phyloP scores from a whole-genome alignment of 2,113 vertebrate genomes.

The Gila orcuttii region DNA sequence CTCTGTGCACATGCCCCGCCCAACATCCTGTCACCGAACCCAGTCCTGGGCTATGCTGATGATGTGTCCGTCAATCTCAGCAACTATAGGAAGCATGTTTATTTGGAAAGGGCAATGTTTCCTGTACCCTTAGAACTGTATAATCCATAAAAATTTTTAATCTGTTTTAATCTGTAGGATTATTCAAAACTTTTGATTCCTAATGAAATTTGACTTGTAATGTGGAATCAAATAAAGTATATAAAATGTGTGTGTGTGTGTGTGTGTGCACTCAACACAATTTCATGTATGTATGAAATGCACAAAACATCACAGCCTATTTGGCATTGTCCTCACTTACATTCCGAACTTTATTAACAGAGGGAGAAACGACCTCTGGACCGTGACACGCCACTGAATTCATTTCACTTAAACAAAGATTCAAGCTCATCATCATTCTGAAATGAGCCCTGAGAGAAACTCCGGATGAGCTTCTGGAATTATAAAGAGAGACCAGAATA shows the following conservation, averaged over 20 bases:
- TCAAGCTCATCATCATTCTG: slow-evolving; percentile 11
- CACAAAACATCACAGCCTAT: neutral
- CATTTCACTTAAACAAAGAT: slow-evolving; percentile 32
- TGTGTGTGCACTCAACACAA: neutral
- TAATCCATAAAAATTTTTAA: too few relatives aligned
- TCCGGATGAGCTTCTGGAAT: slow-evolving; percentile 20
- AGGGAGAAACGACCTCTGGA: neutral
- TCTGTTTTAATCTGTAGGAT: too few relatives aligned
- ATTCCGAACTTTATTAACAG: slow-evolving; percentile 1
- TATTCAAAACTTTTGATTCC: too few relatives aligned
- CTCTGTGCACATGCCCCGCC: too few relatives aligned
- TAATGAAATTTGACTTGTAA: too few relatives aligned
- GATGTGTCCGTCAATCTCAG: too few relatives aligned
- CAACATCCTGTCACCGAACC: too few relatives aligned
- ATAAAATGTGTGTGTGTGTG: neutral
- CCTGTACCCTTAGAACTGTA: too few relatives aligned
- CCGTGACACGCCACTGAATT: slow-evolving; percentile 17
- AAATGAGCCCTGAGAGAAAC: slow-evolving; percentile 12
- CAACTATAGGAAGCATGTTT: too few relatives aligned
- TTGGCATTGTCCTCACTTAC: neutral
- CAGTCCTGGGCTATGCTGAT: too few relatives aligned
- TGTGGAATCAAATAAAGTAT: too few relatives aligned
- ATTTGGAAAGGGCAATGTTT: too few relatives aligned
- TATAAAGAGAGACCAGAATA: neutral
- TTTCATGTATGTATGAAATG: neutral